phyloP scores from a whole-genome alignment of 2,113 vertebrate genomes.

The Lepus europaeus region DNA sequence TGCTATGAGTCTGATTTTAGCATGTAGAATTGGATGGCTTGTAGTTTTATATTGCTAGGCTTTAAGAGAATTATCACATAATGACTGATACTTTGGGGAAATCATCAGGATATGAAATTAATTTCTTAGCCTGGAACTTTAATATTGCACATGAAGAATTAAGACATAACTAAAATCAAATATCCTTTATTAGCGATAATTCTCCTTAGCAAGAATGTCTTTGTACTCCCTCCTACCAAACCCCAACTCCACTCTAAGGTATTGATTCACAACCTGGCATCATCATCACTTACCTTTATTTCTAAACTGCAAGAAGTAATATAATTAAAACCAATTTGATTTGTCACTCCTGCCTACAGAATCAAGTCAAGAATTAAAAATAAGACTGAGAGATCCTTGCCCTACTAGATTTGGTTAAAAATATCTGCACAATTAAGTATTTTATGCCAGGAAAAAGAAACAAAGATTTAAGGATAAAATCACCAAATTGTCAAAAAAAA shows the following conservation, averaged over 20 bases:
- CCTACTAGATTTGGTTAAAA: conserved; percentile 26
- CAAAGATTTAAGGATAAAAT: conserved; percentile 18
- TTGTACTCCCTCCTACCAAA: background rate
- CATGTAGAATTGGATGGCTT: conserved; percentile 54
- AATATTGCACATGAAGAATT: conserved; percentile 77
- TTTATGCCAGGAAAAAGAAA: conserved; percentile 3
- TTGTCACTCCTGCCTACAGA: conserved; percentile 48
- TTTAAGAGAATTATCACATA: conserved; percentile 66
- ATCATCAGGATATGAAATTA: conserved; percentile 77
- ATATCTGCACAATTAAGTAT: conserved; percentile 55
- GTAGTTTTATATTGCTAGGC: conserved; percentile 55
- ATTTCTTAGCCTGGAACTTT: conserved; percentile 77
- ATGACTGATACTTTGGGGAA: conserved; percentile 75
- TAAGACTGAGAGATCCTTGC: background rate
- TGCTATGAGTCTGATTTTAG: conserved; percentile 64
- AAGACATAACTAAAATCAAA: conserved; percentile 75
- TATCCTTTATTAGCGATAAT: conserved; percentile 72
- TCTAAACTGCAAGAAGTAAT: conserved; percentile 62
- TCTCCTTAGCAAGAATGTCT: conserved; percentile 68
- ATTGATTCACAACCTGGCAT: conserved; percentile 33
- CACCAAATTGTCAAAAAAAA: conserved; percentile 34
- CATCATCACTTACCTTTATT: conserved; percentile 62
- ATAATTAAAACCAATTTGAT: conserved; percentile 59
- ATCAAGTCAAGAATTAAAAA: conserved; percentile 61
- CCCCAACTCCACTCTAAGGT: conserved; percentile 10